Evolutionary conservation across 2,113 vertebrate genomes (phyloP).

Genomic region (Mesembrinibis cayennensis): DNA sequence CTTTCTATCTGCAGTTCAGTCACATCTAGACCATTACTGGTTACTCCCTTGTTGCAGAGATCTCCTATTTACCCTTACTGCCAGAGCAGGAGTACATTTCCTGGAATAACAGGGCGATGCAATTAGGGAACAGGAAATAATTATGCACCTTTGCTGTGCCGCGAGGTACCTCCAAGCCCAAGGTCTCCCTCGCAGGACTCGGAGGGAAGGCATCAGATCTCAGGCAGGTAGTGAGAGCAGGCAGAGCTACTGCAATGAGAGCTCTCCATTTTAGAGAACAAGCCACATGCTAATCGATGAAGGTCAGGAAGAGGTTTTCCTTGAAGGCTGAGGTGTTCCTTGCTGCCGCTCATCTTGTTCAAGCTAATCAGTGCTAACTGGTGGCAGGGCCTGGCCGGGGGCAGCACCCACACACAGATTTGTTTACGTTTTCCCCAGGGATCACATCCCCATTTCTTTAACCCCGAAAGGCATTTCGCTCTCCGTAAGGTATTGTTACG

Average conservation of each 20-base stretch:
- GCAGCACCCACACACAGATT: neutral
- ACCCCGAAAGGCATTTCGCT: neutral
- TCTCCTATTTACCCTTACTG: conserved; percentile 46
- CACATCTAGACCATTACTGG: conserved; percentile 37
- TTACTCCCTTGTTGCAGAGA: conserved; percentile 32
- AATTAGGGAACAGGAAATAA: conserved; percentile 57
- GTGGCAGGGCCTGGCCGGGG: neutral
- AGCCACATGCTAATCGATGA: conserved; percentile 13
- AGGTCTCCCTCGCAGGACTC: neutral
- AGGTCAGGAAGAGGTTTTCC: conserved; percentile 49
- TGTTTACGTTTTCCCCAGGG: neutral
- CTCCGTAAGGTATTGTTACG: neutral
- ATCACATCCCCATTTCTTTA: neutral
- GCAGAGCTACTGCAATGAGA: neutral
- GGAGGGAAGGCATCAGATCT: neutral
- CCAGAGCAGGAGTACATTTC: conserved; percentile 47
- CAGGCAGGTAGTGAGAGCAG: neutral
- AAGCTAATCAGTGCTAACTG: neutral
- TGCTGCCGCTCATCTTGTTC: neutral
- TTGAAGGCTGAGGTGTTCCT: conserved; percentile 43
- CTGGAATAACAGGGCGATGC: conserved; percentile 37
- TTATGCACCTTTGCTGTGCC: conserved; percentile 12
- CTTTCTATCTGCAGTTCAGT: conserved; percentile 33
- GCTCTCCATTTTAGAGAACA: conserved; percentile 3
- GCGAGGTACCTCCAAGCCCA: neutral